Evolutionary conservation across 2,113 vertebrate genomes (phyloP).

Genomic region (Patagioenas fasciata): DNA sequence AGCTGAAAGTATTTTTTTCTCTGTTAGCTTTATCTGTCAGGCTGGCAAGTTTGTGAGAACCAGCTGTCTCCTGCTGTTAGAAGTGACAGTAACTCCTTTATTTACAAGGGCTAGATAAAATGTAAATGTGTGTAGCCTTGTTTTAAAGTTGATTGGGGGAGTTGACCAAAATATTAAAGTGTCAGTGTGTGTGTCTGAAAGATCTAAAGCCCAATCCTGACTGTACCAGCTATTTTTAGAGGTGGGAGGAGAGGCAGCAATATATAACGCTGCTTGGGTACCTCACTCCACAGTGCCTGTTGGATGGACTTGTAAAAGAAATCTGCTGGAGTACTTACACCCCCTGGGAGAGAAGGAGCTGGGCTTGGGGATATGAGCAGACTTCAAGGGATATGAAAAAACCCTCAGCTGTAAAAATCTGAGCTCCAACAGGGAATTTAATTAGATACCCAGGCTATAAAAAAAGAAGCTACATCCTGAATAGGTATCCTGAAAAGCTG

Average conservation of each 20-base stretch:
- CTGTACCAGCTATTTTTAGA: not conserved
- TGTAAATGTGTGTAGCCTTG: not conserved
- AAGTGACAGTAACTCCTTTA: not conserved
- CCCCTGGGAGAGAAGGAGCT: not conserved
- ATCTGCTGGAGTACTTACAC: not conserved
- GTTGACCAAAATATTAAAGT: not conserved
- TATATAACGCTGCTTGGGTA: not conserved
- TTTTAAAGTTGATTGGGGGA: not conserved
- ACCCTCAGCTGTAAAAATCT: not conserved
- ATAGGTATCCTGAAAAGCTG: not conserved
- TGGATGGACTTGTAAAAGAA: not conserved
- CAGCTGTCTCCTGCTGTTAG: not conserved
- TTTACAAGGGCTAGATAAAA: not conserved
- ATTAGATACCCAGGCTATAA: not conserved
- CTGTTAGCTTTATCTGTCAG: not conserved
- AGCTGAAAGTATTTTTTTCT: not conserved
- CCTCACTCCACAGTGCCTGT: not conserved
- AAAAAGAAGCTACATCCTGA: not conserved
- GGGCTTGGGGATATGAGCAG: not conserved
- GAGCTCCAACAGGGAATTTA: not conserved
- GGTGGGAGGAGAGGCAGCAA: not conserved
- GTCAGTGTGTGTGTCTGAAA: not conserved
- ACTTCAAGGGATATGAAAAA: not conserved
- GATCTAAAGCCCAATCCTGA: not conserved
- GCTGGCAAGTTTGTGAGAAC: not conserved